Percentiles rank a stretch among this genome's conserved stretches.
Evolutionary conservation across 2,888 invertebrate genomes (phyloP).

Genomic region (Dolomedes plantarius): DNA sequence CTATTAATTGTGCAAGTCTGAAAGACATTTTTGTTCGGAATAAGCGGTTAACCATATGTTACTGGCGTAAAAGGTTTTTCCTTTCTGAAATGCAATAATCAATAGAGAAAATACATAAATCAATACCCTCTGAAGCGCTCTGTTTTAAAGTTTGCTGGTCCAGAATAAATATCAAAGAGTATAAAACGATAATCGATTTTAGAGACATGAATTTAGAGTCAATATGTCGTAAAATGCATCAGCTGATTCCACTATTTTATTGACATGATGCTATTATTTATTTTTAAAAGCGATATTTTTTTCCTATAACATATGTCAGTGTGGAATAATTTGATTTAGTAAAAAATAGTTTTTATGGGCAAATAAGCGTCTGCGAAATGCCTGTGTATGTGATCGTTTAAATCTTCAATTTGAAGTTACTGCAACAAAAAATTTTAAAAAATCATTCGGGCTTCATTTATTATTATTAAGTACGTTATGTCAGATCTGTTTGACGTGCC

Average conservation of each 20-base stretch:
- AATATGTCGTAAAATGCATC: constrained; percentile 16
- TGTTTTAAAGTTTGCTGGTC: constrained; percentile 23
- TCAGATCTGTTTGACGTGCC: neutral
- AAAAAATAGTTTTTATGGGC: neutral
- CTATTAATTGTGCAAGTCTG: too few species aligned
- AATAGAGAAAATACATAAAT: constrained; percentile 7
- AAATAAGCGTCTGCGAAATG: neutral
- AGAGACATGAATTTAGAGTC: constrained; percentile 4
- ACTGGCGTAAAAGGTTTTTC: constrained; percentile 10
- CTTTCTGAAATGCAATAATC: constrained; percentile 5
- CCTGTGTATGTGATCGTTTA: neutral
- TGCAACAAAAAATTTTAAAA: neutral
- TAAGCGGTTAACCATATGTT: neutral
- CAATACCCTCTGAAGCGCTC: constrained; percentile 7
- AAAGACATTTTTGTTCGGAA: too few species aligned
- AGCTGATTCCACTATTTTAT: constrained; percentile 10
- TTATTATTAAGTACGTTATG: neutral
- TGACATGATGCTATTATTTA: neutral
- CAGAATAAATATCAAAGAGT: constrained; percentile 16
- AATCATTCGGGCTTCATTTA: neutral
- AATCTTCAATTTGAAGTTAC: neutral
- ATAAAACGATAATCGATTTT: constrained; percentile 16
- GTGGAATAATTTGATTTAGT: constrained; percentile 10
- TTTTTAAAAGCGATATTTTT: constrained; percentile 3
- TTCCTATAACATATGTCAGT: neutral